phyloP scores from a whole-genome alignment of 2,797 vertebrate genomes.

The Falco columbarius region DNA sequence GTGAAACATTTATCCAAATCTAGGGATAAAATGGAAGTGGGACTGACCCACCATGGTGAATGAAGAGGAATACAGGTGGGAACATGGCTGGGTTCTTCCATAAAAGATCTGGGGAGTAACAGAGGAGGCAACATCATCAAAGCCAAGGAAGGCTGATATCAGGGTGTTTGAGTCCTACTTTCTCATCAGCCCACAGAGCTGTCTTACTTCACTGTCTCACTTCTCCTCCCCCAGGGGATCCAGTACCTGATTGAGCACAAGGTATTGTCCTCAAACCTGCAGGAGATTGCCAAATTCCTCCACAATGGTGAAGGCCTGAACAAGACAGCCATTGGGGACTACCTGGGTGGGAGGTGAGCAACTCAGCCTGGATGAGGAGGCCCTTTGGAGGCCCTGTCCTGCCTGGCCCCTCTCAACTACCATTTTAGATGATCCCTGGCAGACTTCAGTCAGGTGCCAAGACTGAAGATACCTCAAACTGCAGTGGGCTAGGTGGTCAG shows the following conservation, averaged over 20 bases:
- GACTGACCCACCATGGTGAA: neutral
- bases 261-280: conserved; percentile 76
- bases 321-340: conserved; percentile 93
- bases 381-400: neutral
- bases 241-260: conserved; percentile 84
- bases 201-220: neutral
- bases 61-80: neutral
- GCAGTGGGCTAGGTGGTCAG: neutral
- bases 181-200: neutral
- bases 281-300: conserved; percentile 87
- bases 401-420: neutral
- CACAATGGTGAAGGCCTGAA: conserved; percentile 93
- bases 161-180: neutral
- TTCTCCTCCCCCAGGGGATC: conserved; percentile 81
- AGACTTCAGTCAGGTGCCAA: neutral
- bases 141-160: neutral
- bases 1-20: neutral
- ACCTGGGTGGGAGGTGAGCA: conserved; percentile 89
- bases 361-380: neutral
- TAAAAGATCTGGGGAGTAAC: neutral
- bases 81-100: neutral
- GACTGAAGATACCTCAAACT: neutral
- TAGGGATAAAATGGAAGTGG: neutral
- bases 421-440: neutral
- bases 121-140: neutral